Percentiles rank a stretch among this genome's conserved stretches.
These are phyloP conservation scores for Chelmon rostratus DNA, from an alignment of 2,797 vertebrate species.

Conservation along the genomic window DNA sequence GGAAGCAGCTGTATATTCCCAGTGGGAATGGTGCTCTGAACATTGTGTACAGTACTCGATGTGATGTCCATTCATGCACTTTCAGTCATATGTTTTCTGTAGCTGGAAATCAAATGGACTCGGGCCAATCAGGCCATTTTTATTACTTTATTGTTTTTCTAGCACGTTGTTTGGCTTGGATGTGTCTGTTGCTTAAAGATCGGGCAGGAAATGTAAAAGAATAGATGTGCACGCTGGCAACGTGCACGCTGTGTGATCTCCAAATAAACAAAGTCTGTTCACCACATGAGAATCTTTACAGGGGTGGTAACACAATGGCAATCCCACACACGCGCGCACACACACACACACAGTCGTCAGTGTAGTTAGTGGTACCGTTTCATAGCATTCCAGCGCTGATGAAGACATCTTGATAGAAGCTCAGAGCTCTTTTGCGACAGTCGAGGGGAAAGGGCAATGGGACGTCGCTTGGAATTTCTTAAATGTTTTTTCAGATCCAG, in stretches of 20 bases:
- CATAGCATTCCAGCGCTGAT: conserved; percentile 41
- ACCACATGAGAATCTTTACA: conserved; percentile 60
- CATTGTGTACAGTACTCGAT: conserved; percentile 8
- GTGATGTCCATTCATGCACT: background rate
- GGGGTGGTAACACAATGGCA: conserved; percentile 9
- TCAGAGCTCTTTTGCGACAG: conserved; percentile 35
- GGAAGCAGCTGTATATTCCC: conserved; percentile 7
- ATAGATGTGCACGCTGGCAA: conserved; percentile 16
- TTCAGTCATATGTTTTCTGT: conserved; percentile 12
- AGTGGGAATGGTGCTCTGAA: conserved; percentile 14
- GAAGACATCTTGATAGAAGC: conserved; percentile 50
- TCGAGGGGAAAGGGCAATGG: conserved; percentile 27
- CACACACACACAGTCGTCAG: background rate
- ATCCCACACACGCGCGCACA: background rate
- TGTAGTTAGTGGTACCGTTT: background rate
- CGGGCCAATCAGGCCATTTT: background rate
- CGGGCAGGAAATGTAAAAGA: conserved; percentile 35
- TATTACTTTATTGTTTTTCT: conserved; percentile 30
- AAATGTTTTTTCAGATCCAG: conserved; percentile 35
- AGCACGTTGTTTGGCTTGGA: conserved; percentile 23
- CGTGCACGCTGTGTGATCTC: conserved; percentile 26
- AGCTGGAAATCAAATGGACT: conserved; percentile 1
- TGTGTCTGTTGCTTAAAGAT: background rate
- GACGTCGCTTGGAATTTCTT: conserved; percentile 29
- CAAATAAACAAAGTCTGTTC: conserved; percentile 62